Evolutionary conservation across 2,888 invertebrate genomes (phyloP).

Genomic region (Gryllus longicercus): DNA sequence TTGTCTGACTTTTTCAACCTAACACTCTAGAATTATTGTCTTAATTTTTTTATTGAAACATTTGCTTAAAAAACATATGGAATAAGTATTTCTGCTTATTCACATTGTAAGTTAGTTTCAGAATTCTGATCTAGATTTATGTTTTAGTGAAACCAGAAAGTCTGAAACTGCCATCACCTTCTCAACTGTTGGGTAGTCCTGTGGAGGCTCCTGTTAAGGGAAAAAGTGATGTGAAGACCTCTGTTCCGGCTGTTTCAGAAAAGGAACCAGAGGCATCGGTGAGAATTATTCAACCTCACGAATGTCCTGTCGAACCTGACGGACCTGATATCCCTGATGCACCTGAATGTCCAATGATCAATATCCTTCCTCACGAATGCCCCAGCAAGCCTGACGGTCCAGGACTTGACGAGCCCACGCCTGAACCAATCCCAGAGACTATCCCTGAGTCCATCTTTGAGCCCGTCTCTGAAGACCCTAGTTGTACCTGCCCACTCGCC

Average conservation of each 20-base stretch:
- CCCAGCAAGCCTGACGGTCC: not conserved
- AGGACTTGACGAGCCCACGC: not conserved
- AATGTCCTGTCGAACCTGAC: not conserved
- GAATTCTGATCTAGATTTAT: not conserved
- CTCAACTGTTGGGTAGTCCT: conserved; percentile 11
- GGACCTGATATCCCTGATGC: not conserved
- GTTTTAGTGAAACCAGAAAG: conserved; percentile 30
- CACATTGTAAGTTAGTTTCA: no score
- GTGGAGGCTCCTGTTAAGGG: not conserved
- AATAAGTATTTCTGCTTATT: no score
- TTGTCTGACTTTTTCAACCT: no score
- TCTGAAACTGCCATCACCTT: conserved; percentile 20
- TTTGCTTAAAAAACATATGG: no score
- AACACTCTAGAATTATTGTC: no score
- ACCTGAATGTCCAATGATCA: not conserved
- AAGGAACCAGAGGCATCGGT: not conserved
- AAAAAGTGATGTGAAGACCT: not conserved
- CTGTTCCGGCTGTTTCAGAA: conserved; percentile 24
- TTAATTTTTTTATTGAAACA: no score
- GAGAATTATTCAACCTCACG: not conserved
- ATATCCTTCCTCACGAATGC: not conserved
- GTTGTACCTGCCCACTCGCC: no score
- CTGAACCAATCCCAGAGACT: no score
- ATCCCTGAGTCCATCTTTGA: no score
- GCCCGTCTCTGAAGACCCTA: no score